Conservation (phyloP, 2,888 invertebrate genomes). For the Piscicola geometra region DNA sequence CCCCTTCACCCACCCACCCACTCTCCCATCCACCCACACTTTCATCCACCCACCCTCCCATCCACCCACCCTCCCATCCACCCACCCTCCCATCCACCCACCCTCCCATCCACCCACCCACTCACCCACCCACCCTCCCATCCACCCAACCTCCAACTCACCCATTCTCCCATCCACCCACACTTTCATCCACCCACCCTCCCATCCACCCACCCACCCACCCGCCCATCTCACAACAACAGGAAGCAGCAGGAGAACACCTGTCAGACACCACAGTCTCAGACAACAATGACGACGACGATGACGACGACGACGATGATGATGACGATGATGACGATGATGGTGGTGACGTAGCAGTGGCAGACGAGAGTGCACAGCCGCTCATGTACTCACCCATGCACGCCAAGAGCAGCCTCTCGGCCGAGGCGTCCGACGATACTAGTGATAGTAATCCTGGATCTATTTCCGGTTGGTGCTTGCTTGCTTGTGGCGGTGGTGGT, state of each 20-base stretch:
- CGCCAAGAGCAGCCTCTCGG: slow-evolving; percentile 47
- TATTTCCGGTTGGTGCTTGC: slow-evolving; percentile 69
- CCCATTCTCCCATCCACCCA: too few species aligned
- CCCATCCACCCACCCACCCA: too few species aligned
- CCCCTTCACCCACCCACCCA: too few species aligned
- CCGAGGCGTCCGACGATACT: slow-evolving; percentile 64
- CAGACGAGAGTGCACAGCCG: slow-evolving; percentile 76
- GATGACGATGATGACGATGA: slow-evolving; percentile 75
- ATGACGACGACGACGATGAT: slow-evolving; percentile 77
- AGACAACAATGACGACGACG: slow-evolving; percentile 81
- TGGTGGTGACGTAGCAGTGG: slow-evolving; percentile 67
- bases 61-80: too few species aligned
- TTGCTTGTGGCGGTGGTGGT: not conserved
- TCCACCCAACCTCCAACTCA: too few species aligned
- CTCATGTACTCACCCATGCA: slow-evolving; percentile 78
- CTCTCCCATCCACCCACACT: too few species aligned
- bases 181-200: too few species aligned
- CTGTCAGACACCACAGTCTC: slow-evolving; percentile 73
- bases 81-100: too few species aligned
- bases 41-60: too few species aligned
- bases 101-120: too few species aligned
- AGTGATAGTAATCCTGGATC: slow-evolving; percentile 87
- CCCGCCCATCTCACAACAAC: too few species aligned
- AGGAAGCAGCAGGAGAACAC: slow-evolving; percentile 58
- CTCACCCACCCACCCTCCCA: too few species aligned